Base-by-base conservation (phyloP, 2,797 vertebrate species). In the Distichodus sexfasciatus region DNA sequence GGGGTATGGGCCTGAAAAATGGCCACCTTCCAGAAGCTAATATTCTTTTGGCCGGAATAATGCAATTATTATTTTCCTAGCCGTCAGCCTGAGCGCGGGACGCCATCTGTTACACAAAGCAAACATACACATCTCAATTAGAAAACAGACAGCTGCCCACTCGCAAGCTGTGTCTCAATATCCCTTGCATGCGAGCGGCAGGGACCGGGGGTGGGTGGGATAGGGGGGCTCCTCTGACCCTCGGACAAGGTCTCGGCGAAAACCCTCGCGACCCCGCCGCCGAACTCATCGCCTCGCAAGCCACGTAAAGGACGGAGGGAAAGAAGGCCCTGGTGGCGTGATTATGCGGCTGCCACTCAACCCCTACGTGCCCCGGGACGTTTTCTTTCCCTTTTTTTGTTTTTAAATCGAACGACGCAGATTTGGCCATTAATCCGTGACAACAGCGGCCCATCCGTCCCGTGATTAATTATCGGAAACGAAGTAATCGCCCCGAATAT, bases 51-150 rank as follows among this genome's bases (percentile, higher is more conserved):
- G 94, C 93, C 86, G 88, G 90, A 93, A 95, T 94, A 92, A 94
- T 90, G 93, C 94, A 94, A 95, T 95, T 95, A 96, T 95, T 96
- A 96, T 96, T 96, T 96, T 96, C 92, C 93, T 94, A 94, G 93
- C 94, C 95, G 96, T 96, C 94, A 94, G 93, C 92, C 91, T 93
- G 93, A 95, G 94, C 94, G 94, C 92, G 95, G 93, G 93, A 90
- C 92, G 93, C 96, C 96, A 98, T 98, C 95, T 97, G 96, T 93
- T 95, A 91, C 90, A 90, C 92, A 92, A 94, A 90, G 90, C 92
- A 93, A 93, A 93, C 92, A 94, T 91, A 94, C 94, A 95, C 93
- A 86, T 95, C 96, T 98, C 95, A 95, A 97, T 96, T 96, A 94
- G 87, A 91, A 88, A 92, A 93, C 93, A 94, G 93, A 93, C 94